Evolutionary conservation across 1,140 invertebrate genomes (phyloP).

Genomic region (Orchestia grillus): DNA sequence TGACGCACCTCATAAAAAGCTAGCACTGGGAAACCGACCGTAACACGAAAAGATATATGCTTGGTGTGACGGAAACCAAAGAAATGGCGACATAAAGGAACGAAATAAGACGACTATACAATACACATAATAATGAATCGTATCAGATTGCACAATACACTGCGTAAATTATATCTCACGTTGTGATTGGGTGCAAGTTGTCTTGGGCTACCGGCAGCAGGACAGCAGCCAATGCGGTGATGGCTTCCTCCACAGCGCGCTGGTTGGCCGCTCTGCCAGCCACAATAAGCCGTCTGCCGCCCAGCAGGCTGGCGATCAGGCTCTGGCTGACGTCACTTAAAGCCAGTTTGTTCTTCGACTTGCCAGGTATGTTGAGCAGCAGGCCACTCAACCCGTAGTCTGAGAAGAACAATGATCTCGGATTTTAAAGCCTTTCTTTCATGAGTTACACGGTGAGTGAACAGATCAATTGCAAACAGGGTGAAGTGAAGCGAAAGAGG

Average conservation of each 20-base stretch:
- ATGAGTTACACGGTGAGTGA: not conserved
- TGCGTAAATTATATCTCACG: not conserved
- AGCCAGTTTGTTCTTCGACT: slow-evolving; percentile 20
- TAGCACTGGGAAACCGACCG: not conserved
- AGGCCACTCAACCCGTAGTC: slow-evolving; percentile 17
- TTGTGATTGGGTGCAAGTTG: slow-evolving; percentile 6
- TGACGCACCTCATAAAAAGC: not conserved
- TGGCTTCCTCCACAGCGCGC: not conserved
- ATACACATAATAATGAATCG: not conserved
- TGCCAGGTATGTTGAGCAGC: not conserved
- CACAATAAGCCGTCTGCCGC: slow-evolving; percentile 19
- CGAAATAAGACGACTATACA: too few relatives aligned
- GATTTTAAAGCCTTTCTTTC: not conserved
- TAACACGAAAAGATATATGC: too few relatives aligned
- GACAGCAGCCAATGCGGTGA: not conserved
- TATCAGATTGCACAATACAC: not conserved
- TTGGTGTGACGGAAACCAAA: too few relatives aligned
- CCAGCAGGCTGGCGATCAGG: slow-evolving; percentile 25
- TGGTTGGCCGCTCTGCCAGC: not conserved
- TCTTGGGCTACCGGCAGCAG: slow-evolving; percentile 30
- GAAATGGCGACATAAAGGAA: not conserved
- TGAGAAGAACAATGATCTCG: not conserved
- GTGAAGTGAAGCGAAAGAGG: not conserved
- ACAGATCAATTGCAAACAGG: not conserved
- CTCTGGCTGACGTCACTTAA: slow-evolving; percentile 29